phyloP scores from a whole-genome alignment of 2,113 vertebrate genomes.

The Rhinolophus sinicus region DNA sequence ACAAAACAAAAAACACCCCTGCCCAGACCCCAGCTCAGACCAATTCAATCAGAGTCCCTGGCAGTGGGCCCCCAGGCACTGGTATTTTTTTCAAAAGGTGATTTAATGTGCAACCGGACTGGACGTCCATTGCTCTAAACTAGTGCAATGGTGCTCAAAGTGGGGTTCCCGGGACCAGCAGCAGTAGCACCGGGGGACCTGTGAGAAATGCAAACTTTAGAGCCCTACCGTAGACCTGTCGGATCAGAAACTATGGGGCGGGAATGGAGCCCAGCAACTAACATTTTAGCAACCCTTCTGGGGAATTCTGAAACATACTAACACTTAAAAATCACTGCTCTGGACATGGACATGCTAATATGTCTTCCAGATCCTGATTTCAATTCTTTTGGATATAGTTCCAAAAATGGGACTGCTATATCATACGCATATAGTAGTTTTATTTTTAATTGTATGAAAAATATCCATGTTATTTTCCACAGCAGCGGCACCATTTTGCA shows the following conservation, averaged over 20 bases:
- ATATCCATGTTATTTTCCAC: fast-evolving
- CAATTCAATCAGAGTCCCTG: neutral
- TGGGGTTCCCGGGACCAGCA: neutral
- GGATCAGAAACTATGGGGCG: neutral
- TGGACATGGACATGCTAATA: fast-evolving
- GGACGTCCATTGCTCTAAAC: neutral
- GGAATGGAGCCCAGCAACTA: neutral
- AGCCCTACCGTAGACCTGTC: no score
- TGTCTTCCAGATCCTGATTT: neutral
- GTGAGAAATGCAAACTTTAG: neutral
- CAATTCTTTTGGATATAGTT: fast-evolving
- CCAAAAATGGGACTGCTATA: neutral
- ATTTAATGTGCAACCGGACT: neutral
- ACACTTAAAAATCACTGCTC: neutral
- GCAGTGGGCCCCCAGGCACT: neutral
- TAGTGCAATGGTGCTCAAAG: neutral
- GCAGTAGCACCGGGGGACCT: no score
- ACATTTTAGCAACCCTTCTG: neutral
- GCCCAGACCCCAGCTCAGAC: neutral
- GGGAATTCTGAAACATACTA: neutral
- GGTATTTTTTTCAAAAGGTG: neutral
- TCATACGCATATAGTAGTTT: neutral
- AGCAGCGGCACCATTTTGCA: neutral
- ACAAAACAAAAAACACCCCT: neutral
- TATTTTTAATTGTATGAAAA: no score